phyloP scores from a whole-genome alignment of 1,140 invertebrate species.

The Subanguina moxae region DNA sequence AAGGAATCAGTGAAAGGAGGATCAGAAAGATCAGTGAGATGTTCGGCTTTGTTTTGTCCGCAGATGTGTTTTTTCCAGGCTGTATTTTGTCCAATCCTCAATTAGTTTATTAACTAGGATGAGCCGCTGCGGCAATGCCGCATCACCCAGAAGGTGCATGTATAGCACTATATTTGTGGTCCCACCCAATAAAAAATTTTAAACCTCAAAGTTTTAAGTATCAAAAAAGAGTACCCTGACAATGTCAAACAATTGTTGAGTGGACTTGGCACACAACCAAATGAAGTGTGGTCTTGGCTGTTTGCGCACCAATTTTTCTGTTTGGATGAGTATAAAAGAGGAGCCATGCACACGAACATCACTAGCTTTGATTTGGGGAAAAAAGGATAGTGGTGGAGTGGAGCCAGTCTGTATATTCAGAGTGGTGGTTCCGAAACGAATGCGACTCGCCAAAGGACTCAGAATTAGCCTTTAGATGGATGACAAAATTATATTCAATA shows the following conservation, averaged over 20 bases:
- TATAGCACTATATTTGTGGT: no score
- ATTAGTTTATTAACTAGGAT: no score
- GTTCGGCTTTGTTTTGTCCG: no score
- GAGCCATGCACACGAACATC: constrained; percentile 16
- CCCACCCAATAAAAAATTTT: no score
- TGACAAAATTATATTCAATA: no score
- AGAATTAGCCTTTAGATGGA: not conserved
- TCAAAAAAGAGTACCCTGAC: constrained; percentile 13
- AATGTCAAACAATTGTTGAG: constrained; percentile 32
- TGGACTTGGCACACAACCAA: constrained; percentile 36
- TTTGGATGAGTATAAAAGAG: constrained; percentile 23
- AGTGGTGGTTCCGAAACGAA: constrained; percentile 15
- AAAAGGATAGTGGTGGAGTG: not conserved
- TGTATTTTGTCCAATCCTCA: no score
- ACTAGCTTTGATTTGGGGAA: not conserved
- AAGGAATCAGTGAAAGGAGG: no score
- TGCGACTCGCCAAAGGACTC: constrained; percentile 7
- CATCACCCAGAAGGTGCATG: no score
- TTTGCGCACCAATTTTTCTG: constrained; percentile 21
- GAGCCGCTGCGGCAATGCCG: no score
- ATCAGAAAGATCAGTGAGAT: no score
- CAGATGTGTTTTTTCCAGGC: no score
- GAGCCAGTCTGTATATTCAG: not conserved
- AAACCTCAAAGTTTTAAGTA: no score
- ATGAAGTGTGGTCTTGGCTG: constrained; percentile 23